Base-by-base conservation (phyloP, 2,797 vertebrate species). In the Gorsachius magnificus region DNA sequence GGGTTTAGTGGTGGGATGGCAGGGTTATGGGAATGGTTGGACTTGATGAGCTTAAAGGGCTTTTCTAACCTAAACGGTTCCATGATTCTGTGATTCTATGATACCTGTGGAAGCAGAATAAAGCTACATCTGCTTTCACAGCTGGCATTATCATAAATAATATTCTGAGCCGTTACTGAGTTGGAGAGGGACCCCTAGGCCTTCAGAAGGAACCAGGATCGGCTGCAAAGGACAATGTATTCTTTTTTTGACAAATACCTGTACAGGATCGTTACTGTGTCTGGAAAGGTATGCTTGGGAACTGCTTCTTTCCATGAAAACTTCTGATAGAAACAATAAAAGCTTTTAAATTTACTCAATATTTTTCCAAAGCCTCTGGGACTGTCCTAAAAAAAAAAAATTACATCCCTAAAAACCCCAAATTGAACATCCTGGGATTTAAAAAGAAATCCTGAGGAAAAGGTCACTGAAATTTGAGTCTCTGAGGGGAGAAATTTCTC, bases 391-490 rank as follows among this genome's bases (percentile, higher is more conserved):
- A 87, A 92, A 33, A 57, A 38, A 33, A 57, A 19, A 2, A 0
- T 3, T 2, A 74, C 63, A 64, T 28, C 17, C 26, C 35, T 58
- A 46, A 69, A 72, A 50, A 0, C 3, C 0, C 11, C 31, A n/a
- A 74, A 61, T 2, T 45, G 16, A 58, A 51, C 19, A 68, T 60
- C 7, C 12, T 26, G 4, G 13, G 25, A 53, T 74, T 83, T 71
- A 50, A 81, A 85, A 79, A 86, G 12, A 61, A 83, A 83, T n/a
- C 36, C 22, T 60, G 53, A 78, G 36, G 15, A 75, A 83, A 74
- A 87, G 19, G 3, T 20, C 72, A 33, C 21, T 41, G 70, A 86
- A 77, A 70, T 5, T 36, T 16, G 45, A 86, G 45, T 7, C 12
- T 85, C 65, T 1, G 2, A 28, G 13, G 13, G 29, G 24, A 84